Evolutionary conservation across 1,140 invertebrate species (phyloP), one percentile per base, ranked within the genome.

Genomic region (Trachymyrmex cornetzi): DNA sequence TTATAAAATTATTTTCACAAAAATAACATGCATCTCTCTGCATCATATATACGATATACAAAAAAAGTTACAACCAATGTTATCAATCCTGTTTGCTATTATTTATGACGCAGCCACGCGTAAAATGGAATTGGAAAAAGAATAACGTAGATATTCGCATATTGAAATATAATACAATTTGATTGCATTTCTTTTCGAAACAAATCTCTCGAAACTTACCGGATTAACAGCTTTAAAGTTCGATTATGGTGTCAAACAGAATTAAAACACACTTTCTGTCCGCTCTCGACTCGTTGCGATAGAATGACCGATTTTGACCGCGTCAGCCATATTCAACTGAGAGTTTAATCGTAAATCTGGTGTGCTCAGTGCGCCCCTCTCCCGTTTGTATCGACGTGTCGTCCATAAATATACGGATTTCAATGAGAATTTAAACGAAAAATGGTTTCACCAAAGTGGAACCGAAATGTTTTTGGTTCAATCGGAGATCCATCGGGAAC

Each of bases 291-390:
- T 24, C 14, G 44, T 72, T 79, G n/a, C 71, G 63, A 63, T 72
- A 77, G 59, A 81, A 88, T 64, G 84, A 71, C 14, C 53, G 48
- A 59, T 59, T 64, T 74, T 50, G 30, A 30, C 77, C 48, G 34
- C 87, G 48, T 55, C 44, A 63, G 69, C 59, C 69, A 53, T 57
- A 71, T 59, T 30, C 38, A 30, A 50, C 53, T 48, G 34, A 72
- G 34, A 72, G 11, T 48, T 27, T 44, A 75, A 85, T 87, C 79
- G 86, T 87, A 89, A 90, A 89, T 90, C 88, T 72, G 79, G 22
- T 50, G 3, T 72, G 44, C 53, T 84, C 63, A 38, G 19, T 50
- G 63, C 48, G 48, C 3, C 12, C 87, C 38, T 19, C 30, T 67
- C 3, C 87, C 38, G 22, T 30, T 67, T 81, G 55, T 71, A 82